phyloP scores from a whole-genome alignment of 2,888 invertebrate species.

The Teleiodes luculella region DNA sequence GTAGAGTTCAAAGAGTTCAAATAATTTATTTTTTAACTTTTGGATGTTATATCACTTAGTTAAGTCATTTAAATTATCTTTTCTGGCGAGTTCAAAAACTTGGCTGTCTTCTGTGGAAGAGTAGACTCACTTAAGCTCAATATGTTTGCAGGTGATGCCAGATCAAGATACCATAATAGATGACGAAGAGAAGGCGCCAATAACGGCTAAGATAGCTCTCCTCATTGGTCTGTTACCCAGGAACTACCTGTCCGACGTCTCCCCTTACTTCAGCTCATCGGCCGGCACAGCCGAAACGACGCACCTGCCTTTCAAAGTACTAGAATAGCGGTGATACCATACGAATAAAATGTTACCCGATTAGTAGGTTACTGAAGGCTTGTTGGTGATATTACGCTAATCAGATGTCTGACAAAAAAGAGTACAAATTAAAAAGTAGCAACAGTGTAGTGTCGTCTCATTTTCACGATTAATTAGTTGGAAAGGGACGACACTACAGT shows the following conservation, averaged over 20 bases:
- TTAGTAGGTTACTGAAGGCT: background rate
- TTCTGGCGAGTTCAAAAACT: too few relatives aligned
- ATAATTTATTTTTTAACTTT: too few relatives aligned
- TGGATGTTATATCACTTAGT: too few relatives aligned
- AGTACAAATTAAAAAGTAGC: too few relatives aligned
- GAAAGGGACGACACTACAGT: too few relatives aligned
- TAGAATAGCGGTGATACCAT: conserved; percentile 42
- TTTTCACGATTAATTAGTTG: too few relatives aligned
- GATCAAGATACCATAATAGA: conserved; percentile 81
- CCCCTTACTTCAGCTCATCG: conserved; percentile 57
- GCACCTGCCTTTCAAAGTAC: conserved; percentile 61
- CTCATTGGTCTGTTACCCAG: conserved; percentile 74
- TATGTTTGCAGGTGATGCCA: conserved; percentile 87
- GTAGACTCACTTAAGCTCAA: too few relatives aligned
- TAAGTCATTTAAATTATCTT: too few relatives aligned
- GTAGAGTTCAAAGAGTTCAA: too few relatives aligned
- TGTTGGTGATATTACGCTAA: background rate
- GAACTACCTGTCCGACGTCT: conserved; percentile 61
- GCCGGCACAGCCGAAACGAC: conserved; percentile 49
- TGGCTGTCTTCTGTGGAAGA: too few relatives aligned
- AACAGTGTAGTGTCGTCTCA: too few relatives aligned
- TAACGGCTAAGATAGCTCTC: conserved; percentile 78
- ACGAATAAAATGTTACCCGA: background rate
- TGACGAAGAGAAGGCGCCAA: conserved; percentile 70
- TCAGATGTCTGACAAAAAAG: too few relatives aligned